These are phyloP conservation scores for Pogonomyrmex barbatus DNA, from an alignment of 1,140 invertebrate genomes.

Conservation along the genomic window DNA sequence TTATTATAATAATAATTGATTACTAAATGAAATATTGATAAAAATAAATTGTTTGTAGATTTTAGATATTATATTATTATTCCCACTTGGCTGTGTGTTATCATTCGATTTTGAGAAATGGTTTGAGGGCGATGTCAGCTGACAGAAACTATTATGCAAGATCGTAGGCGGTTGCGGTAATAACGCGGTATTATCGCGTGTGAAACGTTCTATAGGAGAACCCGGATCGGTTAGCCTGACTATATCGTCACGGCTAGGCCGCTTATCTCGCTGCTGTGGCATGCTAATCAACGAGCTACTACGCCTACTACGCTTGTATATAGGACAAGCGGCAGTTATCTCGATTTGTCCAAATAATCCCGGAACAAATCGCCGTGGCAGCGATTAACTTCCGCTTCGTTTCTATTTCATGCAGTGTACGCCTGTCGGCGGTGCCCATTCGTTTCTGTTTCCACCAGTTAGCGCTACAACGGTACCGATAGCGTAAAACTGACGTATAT, in stretches of 20 bases:
- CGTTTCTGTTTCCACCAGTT: slow-evolving; percentile 42
- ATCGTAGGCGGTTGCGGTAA: slow-evolving; percentile 47
- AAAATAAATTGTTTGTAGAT: background rate
- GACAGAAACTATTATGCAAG: slow-evolving; percentile 26
- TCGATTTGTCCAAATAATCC: slow-evolving; percentile 79
- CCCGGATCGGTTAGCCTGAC: slow-evolving; percentile 63
- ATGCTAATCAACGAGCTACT: slow-evolving; percentile 78
- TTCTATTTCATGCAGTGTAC: slow-evolving; percentile 62
- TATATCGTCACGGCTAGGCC: slow-evolving; percentile 78
- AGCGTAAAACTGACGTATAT: slow-evolving; percentile 28
- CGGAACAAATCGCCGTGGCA: slow-evolving; percentile 67
- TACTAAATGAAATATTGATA: background rate
- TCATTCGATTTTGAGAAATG: background rate
- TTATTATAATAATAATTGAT: background rate
- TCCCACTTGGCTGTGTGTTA: background rate
- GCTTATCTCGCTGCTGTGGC: slow-evolving; percentile 78
- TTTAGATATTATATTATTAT: background rate
- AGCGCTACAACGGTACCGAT: slow-evolving; percentile 2
- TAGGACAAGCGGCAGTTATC: slow-evolving; percentile 73
- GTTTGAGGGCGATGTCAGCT: background rate
- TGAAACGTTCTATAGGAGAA: slow-evolving; percentile 71
- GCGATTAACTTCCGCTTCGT: slow-evolving; percentile 67
- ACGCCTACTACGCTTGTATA: slow-evolving; percentile 69
- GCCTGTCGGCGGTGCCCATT: slow-evolving; percentile 47
- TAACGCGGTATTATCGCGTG: slow-evolving; percentile 66